phyloP scores from a whole-genome alignment of 2,888 invertebrate genomes.

The Liopterus haemorrhoidalis region DNA sequence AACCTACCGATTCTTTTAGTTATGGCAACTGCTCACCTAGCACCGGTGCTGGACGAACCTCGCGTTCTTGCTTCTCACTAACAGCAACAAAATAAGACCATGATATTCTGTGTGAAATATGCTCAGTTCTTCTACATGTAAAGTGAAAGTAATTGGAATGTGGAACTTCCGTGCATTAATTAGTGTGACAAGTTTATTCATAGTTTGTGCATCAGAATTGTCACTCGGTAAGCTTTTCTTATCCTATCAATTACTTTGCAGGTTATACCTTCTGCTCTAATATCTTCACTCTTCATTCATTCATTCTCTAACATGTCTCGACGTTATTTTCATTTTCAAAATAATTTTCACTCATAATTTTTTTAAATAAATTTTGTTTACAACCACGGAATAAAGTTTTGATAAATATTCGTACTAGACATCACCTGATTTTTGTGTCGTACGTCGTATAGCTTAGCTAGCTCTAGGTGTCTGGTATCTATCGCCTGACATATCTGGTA shows the following conservation, averaged over 20 bases:
- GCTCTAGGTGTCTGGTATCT: too few relatives aligned
- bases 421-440: conserved; percentile 26
- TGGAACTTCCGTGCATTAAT: conserved; percentile 18
- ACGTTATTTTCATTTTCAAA: too few relatives aligned
- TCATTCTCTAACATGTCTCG: too few relatives aligned
- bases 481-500: too few relatives aligned
- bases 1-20: conserved; percentile 18
- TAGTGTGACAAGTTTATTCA: conserved; percentile 19
- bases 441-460: too few relatives aligned
- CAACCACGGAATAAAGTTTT: conserved; percentile 28
- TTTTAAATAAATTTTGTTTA: conserved; percentile 27
- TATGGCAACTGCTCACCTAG: conserved; percentile 19
- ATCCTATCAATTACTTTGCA: conserved; percentile 18
- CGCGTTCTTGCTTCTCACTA: too few relatives aligned
- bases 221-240: conserved; percentile 20
- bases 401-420: conserved; percentile 19
- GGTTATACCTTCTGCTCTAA: conserved; percentile 11
- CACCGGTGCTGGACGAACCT: too few relatives aligned
- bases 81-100: too few relatives aligned
- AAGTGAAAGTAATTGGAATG: conserved; percentile 24
- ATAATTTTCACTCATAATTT: conserved; percentile 27
- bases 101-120: conserved; percentile 21
- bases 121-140: conserved; percentile 16
- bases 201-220: conserved; percentile 21
- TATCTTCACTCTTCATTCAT: neutral